Evolutionary conservation across 2,888 invertebrate genomes (phyloP), one percentile per base, ranked within the genome.

Genomic region (Eupithecia vulgata): DNA sequence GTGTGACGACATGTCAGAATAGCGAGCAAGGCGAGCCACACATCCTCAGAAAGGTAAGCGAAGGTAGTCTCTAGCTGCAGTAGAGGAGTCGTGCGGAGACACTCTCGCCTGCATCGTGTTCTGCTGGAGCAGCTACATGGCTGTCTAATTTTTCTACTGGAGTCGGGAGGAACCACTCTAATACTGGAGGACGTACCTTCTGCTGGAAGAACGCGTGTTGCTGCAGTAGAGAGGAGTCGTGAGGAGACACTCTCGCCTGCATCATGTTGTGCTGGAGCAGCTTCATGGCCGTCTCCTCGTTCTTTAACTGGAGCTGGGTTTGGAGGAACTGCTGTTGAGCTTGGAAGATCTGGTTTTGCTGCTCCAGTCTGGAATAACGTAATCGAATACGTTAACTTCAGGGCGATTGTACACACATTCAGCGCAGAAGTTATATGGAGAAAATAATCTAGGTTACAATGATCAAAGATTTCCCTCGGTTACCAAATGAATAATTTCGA

Each of bases 201-300:
- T 92, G 91, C 70, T 78, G 73, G 7, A 78, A 70, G 8, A 76
- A 71, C 5, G 80, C 80, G 10, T 90, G 87, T 69, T 92, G 91
- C 74, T 90, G 87, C 21, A 91, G 80, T 57, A 81, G 81, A 68
- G 90, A 90, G 78, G 91, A 91, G 71, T 90, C 90, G 1, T 88
- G 90, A 15, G 94, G 94, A 25, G 94, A 92, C 80, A 93, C 91
- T 72, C 95, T 84, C 59, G 93, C 92, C 81, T 95, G 95, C 83
- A 95, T 94, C 62, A 95, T 90, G 79, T 95, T 95, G 79, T 95
- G 95, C 76, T 95, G 95, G 52, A 95, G 90, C 76, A 95, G 92
- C 83, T 95, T 95, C 88, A 96, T 94, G 61, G 95, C 92, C 67
- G 95, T 91, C 78, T 95, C 94, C 73, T 93, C 93, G 76, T 90